phyloP scores from a whole-genome alignment of 2,797 vertebrate species.

The Iguana delicatissima region DNA sequence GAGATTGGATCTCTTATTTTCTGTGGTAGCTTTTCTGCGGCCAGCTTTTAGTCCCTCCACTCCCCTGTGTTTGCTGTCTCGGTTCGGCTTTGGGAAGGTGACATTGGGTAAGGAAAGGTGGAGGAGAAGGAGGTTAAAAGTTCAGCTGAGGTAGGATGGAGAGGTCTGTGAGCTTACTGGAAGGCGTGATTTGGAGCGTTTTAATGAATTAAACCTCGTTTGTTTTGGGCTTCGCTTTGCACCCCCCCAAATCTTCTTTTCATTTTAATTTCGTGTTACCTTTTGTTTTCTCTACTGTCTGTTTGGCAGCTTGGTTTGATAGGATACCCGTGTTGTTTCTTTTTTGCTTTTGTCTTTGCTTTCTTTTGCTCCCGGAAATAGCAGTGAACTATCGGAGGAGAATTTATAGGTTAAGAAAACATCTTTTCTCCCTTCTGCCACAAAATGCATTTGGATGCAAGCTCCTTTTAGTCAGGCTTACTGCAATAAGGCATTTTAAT shows the following conservation, averaged over 20 bases:
- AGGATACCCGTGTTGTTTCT: no score
- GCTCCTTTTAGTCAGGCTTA: neutral
- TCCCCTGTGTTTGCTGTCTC: neutral
- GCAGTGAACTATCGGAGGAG: no score
- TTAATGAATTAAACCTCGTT: neutral
- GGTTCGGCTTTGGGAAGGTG: slow-evolving; percentile 26
- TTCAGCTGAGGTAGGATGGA: no score
- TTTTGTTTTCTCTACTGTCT: neutral
- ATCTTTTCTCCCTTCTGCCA: no score
- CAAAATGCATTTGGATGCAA: neutral
- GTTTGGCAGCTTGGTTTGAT: neutral
- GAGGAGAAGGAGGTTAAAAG: neutral
- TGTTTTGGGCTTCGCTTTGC: neutral
- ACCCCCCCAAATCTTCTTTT: neutral
- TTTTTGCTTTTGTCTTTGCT: neutral
- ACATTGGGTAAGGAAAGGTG: slow-evolving; percentile 38
- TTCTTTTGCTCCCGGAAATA: neutral
- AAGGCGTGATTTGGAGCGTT: neutral
- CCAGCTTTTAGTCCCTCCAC: accelerated
- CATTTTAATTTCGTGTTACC: neutral
- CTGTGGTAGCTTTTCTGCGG: neutral
- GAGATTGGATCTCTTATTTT: no score
- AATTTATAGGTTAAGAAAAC: no score
- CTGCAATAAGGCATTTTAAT: neutral
- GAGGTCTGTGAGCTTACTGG: neutral